Conservation (phyloP, 2,797 vertebrate genomes). For the Carcharodon carcharias region DNA sequence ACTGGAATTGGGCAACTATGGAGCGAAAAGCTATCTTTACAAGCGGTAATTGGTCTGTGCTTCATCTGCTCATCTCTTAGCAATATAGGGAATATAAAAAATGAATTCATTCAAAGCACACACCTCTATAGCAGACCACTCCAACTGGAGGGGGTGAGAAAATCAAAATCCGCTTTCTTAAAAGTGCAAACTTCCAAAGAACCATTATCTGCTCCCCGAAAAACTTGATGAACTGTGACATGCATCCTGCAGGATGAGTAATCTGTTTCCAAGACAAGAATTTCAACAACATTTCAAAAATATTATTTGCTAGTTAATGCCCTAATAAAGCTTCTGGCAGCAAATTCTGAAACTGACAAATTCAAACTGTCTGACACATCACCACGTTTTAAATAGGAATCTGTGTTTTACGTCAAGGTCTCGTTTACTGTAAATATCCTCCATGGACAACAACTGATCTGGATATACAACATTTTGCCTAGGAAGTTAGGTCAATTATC, state of each 20-base stretch:
- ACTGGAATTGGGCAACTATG: neutral
- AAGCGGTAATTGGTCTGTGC: neutral
- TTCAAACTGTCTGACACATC: neutral
- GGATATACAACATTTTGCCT: neutral
- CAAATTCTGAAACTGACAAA: neutral
- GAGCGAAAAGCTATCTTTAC: neutral
- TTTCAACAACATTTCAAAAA: neutral
- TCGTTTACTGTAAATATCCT: neutral
- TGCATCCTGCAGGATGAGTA: slow-evolving; percentile 96
- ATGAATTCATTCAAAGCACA: slow-evolving; percentile 10
- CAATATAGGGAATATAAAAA: neutral
- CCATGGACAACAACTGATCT: neutral
- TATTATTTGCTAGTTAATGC: neutral
- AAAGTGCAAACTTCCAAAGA: slow-evolving; percentile 94
- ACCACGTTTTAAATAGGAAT: neutral
- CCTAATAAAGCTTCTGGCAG: neutral
- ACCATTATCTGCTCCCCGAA: slow-evolving; percentile 96
- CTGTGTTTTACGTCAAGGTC: neutral
- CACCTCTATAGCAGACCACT: slow-evolving; percentile 96
- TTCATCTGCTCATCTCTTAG: neutral
- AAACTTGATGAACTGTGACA: slow-evolving; percentile 99
- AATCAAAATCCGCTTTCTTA: slow-evolving; percentile 90
- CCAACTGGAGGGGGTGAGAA: slow-evolving; percentile 95
- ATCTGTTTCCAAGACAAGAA: slow-evolving; percentile 62
- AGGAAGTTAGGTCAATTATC: neutral